A percentile compares a stretch with the other conserved stretches of the same genome.
Evolutionary conservation across 2,113 vertebrate species (phyloP).

Genomic region (Myxocyprinus asiaticus): DNA sequence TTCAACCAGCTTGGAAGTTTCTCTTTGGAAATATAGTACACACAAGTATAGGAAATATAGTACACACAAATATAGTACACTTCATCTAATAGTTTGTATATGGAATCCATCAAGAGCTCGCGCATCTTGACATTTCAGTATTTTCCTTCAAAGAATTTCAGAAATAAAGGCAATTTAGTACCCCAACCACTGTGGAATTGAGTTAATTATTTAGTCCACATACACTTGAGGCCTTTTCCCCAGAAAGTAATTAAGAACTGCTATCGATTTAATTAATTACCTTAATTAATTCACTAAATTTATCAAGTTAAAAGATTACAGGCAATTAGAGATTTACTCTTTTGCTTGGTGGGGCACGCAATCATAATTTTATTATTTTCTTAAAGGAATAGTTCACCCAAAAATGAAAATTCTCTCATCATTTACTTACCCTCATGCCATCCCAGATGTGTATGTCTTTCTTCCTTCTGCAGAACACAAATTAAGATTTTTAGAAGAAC

Average conservation of each 20-base stretch:
- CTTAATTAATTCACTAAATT: conserved; percentile 63
- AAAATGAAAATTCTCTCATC: no score
- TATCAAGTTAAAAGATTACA: conserved; percentile 43
- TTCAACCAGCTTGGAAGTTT: background rate
- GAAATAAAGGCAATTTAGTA: conserved; percentile 43
- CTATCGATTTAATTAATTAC: conserved; percentile 64
- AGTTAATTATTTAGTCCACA: conserved; percentile 69
- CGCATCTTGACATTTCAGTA: background rate
- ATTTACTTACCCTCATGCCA: no score
- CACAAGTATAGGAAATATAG: background rate
- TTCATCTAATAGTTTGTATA: background rate
- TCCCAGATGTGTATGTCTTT: no score
- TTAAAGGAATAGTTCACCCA: background rate
- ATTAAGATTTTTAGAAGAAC: no score
- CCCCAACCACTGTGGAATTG: conserved; percentile 64
- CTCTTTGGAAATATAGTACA: background rate
- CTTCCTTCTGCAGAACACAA: no score
- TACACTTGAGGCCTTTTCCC: conserved; percentile 64
- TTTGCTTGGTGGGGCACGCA: background rate
- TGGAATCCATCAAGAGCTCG: conserved; percentile 13
- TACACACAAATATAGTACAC: background rate
- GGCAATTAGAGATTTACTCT: conserved; percentile 29
- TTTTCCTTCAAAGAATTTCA: conserved; percentile 31
- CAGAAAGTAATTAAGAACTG: conserved; percentile 64
- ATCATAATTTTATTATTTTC: background rate